These are phyloP conservation scores for Pristionchus pacificus DNA, from an alignment of 1,140 invertebrate species.

Conservation along the genomic window DNA sequence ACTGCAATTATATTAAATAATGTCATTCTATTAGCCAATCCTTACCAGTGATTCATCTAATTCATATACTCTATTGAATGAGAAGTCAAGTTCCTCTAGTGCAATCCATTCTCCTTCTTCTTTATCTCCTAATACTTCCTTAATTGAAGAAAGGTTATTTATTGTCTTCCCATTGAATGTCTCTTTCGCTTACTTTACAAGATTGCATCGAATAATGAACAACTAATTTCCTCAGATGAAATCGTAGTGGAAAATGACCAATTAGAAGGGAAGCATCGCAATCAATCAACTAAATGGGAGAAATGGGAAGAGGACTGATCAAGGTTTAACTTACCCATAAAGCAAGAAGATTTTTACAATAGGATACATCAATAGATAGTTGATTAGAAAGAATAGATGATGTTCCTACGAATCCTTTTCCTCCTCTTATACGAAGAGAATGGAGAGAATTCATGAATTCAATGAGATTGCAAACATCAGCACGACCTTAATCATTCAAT, in stretches of 20 bases:
- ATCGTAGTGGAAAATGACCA: slow-evolving; percentile 27
- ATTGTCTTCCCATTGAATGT: slow-evolving; percentile 1
- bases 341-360: slow-evolving; percentile 33
- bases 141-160: neutral
- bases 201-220: slow-evolving; percentile 38
- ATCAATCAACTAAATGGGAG: slow-evolving; percentile 30
- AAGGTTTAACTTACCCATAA: slow-evolving; percentile 29
- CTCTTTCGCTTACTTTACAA: slow-evolving; percentile 21
- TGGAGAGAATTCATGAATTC: slow-evolving; percentile 54
- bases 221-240: slow-evolving; percentile 23
- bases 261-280: slow-evolving; percentile 28
- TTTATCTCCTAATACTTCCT: slow-evolving; percentile 20
- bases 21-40: slow-evolving; percentile 20
- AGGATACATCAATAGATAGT: slow-evolving; percentile 68
- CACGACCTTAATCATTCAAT: slow-evolving; percentile 22
- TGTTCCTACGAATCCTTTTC: slow-evolving; percentile 66
- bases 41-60: slow-evolving; percentile 73
- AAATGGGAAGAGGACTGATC: neutral
- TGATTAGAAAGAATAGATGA: slow-evolving; percentile 83
- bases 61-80: slow-evolving; percentile 71
- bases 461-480: slow-evolving; percentile 30
- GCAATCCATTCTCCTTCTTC: slow-evolving; percentile 64
- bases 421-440: slow-evolving; percentile 65
- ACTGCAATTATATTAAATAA: slow-evolving; percentile 6
- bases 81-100: slow-evolving; percentile 71